Base-by-base conservation (phyloP, 2,888 invertebrate genomes). In the Psylliodes chrysocephalus region DNA sequence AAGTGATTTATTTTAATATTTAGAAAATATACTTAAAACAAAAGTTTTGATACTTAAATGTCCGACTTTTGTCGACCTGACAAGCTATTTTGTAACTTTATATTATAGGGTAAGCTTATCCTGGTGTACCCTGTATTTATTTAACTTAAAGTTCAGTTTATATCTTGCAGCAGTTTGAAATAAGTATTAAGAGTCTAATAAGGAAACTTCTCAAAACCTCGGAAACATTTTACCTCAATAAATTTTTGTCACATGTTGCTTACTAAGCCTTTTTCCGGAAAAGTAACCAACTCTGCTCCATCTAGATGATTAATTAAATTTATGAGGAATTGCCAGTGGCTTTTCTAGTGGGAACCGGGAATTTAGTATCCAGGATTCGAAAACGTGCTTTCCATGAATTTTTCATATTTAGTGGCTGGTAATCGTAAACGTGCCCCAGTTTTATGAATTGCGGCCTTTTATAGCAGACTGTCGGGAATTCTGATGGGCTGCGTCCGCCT, bases 371-470 rank as follows among this genome's bases (percentile, higher is more conserved):
- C 62, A 62, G 64, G 61, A 60, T 64, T 66, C 66, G 46, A 64
- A 47, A 65, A 69, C 69, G 69, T 69, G 69, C 65, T 60, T 59
- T 63, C 46, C 69, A 67, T 67, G 66, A 63, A 64, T 63, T 65
- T 69, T 69, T 69, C 69, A 67, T 69, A 63, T 66, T 66, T 68
- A 61, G 63, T 53, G 59, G 62, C 61, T 62, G 66, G 64, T 66
- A 66, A 68, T 68, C 68, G 63, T 68, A 66, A 66, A 68, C 44
- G 66, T 25, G 46, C 56, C 64, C 61, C 64, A 46, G 38, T 60
- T 55, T 60, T 56, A 55, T 60, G 56, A 55, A 64, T 56, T 64
- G 64, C 55, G 49, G 59, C 28, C 51, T 60, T 64, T 64, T 64
- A 60, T 60, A 15, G 53, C 60, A 12, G 60, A 52, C 49, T 52